phyloP scores from a whole-genome alignment of 2,888 invertebrate genomes.

The Dinocampus coccinellae region DNA sequence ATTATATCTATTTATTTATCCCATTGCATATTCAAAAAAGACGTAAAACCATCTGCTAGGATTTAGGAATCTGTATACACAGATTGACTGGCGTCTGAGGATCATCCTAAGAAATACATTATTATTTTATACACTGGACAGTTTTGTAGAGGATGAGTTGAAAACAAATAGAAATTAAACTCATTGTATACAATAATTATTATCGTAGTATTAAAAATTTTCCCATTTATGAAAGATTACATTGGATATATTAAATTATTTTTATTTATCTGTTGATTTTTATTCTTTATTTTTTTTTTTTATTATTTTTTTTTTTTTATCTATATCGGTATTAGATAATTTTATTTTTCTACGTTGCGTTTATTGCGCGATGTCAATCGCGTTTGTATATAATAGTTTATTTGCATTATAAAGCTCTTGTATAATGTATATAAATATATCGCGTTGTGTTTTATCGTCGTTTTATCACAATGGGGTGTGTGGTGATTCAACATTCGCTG shows the following conservation, averaged over 20 bases:
- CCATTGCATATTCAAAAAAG: neutral
- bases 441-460: constrained; percentile 34
- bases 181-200: too few species aligned
- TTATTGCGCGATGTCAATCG: neutral
- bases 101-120: neutral
- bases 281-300: too few species aligned
- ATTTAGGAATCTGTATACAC: neutral
- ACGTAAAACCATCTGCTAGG: neutral
- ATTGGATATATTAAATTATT: too few species aligned
- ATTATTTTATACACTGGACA: neutral
- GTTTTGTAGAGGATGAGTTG: too few species aligned
- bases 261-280: too few species aligned
- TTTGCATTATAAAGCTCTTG: constrained; percentile 56
- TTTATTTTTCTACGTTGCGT: too few species aligned
- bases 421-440: constrained; percentile 33
- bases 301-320: too few species aligned
- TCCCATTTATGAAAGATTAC: too few species aligned
- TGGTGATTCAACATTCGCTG: constrained; percentile 29
- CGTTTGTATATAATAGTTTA: constrained; percentile 45
- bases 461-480: constrained; percentile 27
- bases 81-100: neutral
- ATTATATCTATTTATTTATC: too few species aligned
- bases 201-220: too few species aligned
- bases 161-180: too few species aligned
- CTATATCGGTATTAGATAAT: too few species aligned